Base-by-base conservation (phyloP, 2,797 vertebrate genomes). In the Sebastes hopkinsi region DNA sequence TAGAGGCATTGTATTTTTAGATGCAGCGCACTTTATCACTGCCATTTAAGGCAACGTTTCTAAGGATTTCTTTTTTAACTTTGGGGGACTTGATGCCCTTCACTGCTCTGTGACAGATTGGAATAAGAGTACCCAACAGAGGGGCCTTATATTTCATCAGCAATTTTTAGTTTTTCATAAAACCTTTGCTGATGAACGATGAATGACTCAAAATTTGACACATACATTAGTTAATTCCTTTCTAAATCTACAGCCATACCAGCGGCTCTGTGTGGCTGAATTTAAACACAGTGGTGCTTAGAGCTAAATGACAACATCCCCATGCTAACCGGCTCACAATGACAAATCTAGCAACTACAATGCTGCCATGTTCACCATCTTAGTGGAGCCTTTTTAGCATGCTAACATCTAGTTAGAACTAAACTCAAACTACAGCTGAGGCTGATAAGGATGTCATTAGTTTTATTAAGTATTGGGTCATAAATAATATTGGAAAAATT, bases 1-100 rank as follows among this genome's bases (percentile, higher is more conserved):
- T 61, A 59, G 79, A 79, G 32, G 59, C 29, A 69, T 77, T 70
- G 59, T 73, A 72, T 71, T 68, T 85, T 70, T 75, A 70, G 72
- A 80, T 25, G 38, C 32, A 3, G 60, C 25, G 23, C 72, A 25
- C 10, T 69, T 73, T 34, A 32, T 79, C 58, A 10, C 30, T 16
- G 55, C 32, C 68, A 42, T 79, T 75, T 64, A 59, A 67, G 42
- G 22, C 29, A 9, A 3, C 5, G 42, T 87, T 74, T 60, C 14
- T 14, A 10, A 71, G 73, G 50, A 30, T 67, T 62, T 60, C 18
- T 65, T 46, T 61, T 56, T 55, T 13, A 50, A 65, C 32, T 78
- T 46, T 29, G 60, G 60, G 1, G 12, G 18, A 58, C 18, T n/a
- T 38, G 42, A 60, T 62, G 65, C 58, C 25, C 34, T 22, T 61